Evolutionary conservation across 2,113 vertebrate genomes (phyloP), one percentile per base, ranked within the genome.

Genomic region (Gadus macrocephalus): DNA sequence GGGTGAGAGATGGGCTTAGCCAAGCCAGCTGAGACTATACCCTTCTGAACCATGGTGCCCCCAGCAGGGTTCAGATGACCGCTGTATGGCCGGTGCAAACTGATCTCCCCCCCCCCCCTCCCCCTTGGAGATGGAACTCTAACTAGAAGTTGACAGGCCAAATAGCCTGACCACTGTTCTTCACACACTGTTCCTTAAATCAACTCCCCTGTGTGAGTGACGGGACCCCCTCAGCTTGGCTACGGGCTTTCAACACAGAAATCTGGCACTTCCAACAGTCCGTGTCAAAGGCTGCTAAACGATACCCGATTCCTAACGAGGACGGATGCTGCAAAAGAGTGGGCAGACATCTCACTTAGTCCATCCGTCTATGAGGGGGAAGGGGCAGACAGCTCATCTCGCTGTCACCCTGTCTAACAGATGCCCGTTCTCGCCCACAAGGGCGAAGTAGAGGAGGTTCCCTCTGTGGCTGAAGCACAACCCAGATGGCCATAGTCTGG

Each of bases 101-200:
- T 53, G 80, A 90, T 87, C 85, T 86, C 9, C 42, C 42, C 2
- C 31, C 31, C 11, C 42, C 42, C 2, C 28, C 28, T 49, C 42
- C 73, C 85, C 79, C 87, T 71, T 67, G 86, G 88, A 86, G 82
- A 70, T 77, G 87, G 70, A 88, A 89, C 78, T 61, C 77, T 67
- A 88, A 78, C 71, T 71, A 59, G 68, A 55, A 78, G 85, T 76
- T 80, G 87, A 85, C 79, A 83, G 78, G 65, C 55, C 49, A 66
- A 79, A 71, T 61, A 35, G n/a, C 64, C 71, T 69, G 77, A 78
- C 73, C 80, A 72, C 67, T 68, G 66, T 81, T 79, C 79, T 82
- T 70, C 56, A 68, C 68, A 69, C 35, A 55, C 72, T 16, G 31
- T 78, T 62, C 53, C 66, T 49, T 72, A 78, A 15, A 78, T 74